A percentile compares a stretch with the other conserved stretches of the same genome.
Evolutionary conservation across 2,113 vertebrate species (phyloP).

Genomic region (Holacanthus passer): DNA sequence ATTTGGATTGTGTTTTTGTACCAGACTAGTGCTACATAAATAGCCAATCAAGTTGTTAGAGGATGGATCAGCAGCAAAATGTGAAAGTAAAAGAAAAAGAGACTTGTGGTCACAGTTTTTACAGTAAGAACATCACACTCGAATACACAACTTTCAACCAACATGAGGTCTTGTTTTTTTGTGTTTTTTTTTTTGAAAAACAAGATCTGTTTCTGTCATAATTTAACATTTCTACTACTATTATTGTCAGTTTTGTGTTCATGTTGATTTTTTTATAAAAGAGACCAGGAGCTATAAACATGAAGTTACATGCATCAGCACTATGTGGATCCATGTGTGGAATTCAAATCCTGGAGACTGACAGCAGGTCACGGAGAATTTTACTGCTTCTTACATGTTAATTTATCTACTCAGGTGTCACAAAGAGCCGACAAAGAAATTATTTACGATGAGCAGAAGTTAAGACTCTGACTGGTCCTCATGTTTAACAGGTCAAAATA

Average conservation of each 20-base stretch:
- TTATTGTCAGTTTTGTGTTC: not conserved
- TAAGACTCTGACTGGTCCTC: not conserved
- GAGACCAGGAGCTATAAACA: not conserved
- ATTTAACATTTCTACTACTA: not conserved
- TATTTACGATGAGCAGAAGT: not conserved
- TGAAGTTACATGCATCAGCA: constrained; percentile 5
- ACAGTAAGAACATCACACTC: too few relatives aligned
- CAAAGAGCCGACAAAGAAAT: not conserved
- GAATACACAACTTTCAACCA: too few relatives aligned
- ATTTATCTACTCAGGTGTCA: not conserved
- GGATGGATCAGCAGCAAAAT: not conserved
- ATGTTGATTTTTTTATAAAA: not conserved
- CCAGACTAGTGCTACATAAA: constrained; percentile 29
- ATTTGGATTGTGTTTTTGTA: constrained; percentile 47
- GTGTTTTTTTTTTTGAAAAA: too few relatives aligned
- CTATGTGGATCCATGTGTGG: not conserved
- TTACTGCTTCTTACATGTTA: not conserved
- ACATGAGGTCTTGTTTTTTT: too few relatives aligned
- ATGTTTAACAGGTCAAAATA: too few relatives aligned
- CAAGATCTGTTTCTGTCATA: not conserved
- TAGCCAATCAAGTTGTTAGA: not conserved
- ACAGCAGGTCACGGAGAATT: not conserved
- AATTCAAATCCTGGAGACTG: not conserved
- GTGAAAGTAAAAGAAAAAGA: not conserved
- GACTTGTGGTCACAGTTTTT: not conserved